Percentiles rank a stretch among this genome's conserved stretches.
Evolutionary conservation across 2,113 vertebrate genomes (phyloP).

Genomic region (Phaetusa simplex): DNA sequence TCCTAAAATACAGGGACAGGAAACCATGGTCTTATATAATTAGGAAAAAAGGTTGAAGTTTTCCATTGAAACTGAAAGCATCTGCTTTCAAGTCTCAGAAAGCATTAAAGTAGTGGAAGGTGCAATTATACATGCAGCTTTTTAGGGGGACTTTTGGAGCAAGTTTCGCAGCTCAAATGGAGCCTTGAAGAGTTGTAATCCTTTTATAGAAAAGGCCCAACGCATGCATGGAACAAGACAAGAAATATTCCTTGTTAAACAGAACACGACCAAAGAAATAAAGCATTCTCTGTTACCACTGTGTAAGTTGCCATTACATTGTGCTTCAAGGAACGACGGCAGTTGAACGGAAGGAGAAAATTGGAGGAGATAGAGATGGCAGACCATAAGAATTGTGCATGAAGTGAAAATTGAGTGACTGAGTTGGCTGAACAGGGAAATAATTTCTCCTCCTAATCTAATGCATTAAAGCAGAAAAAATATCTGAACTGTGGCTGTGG

Average conservation of each 20-base stretch:
- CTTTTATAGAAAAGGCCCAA: background rate
- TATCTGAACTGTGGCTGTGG: background rate
- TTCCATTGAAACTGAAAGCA: background rate
- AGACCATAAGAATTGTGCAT: background rate
- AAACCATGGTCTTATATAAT: background rate
- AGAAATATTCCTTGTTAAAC: background rate
- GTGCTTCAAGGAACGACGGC: background rate
- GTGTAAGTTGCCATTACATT: background rate
- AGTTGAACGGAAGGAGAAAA: background rate
- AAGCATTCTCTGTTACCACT: background rate
- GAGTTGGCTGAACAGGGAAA: background rate
- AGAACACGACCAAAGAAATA: background rate
- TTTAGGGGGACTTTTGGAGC: background rate
- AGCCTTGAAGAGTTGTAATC: background rate
- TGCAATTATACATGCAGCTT: background rate
- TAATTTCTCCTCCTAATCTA: background rate
- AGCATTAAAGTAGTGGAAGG: background rate
- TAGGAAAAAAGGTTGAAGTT: background rate
- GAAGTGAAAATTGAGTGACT: background rate
- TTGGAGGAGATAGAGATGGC: background rate
- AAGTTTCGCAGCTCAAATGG: background rate
- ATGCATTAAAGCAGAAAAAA: background rate
- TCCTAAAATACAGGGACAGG: background rate
- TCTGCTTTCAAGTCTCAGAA: background rate
- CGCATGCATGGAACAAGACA: background rate